Conservation (phyloP, 2,888 invertebrate species). For the Coremacera marginata region DNA sequence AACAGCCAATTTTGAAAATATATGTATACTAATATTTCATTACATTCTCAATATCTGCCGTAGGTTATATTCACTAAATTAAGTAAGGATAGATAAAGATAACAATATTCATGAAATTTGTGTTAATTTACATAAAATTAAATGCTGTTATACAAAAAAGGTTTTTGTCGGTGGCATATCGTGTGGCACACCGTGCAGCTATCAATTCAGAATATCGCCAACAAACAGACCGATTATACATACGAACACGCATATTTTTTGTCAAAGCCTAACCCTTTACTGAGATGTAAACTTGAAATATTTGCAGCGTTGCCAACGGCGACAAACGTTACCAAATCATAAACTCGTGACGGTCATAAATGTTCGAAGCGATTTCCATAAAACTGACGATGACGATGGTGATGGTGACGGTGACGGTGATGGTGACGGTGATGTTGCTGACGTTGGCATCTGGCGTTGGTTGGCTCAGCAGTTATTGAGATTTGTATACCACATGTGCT, state of each 20-base stretch:
- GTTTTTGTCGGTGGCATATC: neutral
- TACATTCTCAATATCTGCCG: no score
- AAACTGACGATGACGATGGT: neutral
- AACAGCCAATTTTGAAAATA: no score
- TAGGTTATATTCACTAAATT: no score
- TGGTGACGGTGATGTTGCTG: neutral
- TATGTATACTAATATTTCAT: no score
- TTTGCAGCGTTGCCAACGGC: neutral
- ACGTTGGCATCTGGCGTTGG: neutral
- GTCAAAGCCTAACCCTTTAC: neutral
- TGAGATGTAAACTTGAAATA: no score
- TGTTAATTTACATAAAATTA: slow-evolving; percentile 6
- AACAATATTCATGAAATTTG: slow-evolving; percentile 15
- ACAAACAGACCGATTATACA: no score
- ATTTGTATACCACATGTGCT: neutral
- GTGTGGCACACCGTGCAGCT: neutral
- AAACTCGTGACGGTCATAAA: slow-evolving; percentile 7
- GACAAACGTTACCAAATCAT: slow-evolving; percentile 20
- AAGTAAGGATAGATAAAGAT: neutral
- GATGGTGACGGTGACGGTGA: no score
- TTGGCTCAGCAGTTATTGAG: neutral
- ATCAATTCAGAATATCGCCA: no score
- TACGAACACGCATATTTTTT: no score
- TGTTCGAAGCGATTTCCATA: neutral
- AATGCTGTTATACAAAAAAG: slow-evolving; percentile 5